Percentiles rank a stretch among this genome's conserved stretches.
phyloP scores from a whole-genome alignment of 2,113 vertebrate species.

The Cercocebus atys region DNA sequence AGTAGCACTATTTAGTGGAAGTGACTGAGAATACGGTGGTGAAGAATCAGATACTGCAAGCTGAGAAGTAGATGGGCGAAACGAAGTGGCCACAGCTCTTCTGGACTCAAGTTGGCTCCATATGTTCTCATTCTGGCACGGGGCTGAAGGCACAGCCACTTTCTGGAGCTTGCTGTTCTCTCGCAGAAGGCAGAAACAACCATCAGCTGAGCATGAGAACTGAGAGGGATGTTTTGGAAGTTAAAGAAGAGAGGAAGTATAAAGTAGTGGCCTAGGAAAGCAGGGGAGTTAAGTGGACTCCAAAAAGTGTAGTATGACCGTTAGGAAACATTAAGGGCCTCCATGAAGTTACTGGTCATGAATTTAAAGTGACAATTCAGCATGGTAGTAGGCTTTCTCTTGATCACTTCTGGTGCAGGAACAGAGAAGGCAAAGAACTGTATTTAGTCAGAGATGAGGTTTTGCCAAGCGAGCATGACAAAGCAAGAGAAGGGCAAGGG shows the following conservation, averaged over 20 bases:
- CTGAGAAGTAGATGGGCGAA: neutral
- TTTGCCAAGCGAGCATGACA: neutral
- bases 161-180: neutral
- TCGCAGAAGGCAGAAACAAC: neutral
- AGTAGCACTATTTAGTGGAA: neutral
- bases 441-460: neutral
- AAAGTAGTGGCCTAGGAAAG: neutral
- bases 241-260: neutral
- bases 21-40: neutral
- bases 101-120: neutral
- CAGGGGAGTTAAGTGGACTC: neutral
- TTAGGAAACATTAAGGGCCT: neutral
- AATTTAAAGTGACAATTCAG: neutral
- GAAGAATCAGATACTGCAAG: neutral
- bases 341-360: neutral
- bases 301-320: neutral
- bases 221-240: neutral
- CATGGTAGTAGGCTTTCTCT: neutral
- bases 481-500: neutral
- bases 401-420: neutral
- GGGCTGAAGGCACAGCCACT: neutral
- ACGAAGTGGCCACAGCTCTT: no score
- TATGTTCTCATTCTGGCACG: neutral
- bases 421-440: neutral
- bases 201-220: neutral